Percentiles rank a stretch among this genome's conserved stretches.
phyloP scores from a whole-genome alignment of 2,113 vertebrate species.

The Merops nubicus region DNA sequence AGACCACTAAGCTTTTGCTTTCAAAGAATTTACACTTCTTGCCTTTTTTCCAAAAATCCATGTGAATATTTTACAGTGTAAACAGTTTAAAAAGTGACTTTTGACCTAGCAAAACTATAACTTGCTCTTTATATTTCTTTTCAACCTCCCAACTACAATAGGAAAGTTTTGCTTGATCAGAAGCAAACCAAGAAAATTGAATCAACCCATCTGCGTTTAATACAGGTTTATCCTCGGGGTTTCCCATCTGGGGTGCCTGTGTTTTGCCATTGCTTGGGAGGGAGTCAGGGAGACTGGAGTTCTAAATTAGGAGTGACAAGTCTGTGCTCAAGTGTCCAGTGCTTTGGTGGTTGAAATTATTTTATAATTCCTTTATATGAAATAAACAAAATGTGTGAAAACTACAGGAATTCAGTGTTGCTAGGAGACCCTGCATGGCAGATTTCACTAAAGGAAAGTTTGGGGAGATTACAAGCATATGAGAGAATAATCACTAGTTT shows the following conservation, averaged over 20 bases:
- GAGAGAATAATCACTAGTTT: neutral
- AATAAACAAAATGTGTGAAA: neutral
- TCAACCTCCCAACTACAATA: neutral
- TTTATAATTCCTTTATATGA: neutral
- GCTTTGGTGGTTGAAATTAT: neutral
- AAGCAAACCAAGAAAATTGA: neutral
- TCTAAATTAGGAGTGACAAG: neutral
- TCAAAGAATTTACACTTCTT: neutral
- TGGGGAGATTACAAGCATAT: neutral
- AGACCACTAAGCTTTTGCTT: neutral
- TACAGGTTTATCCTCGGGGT: neutral
- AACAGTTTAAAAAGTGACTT: neutral
- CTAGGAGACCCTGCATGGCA: neutral
- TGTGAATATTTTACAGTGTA: neutral
- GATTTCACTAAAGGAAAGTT: neutral
- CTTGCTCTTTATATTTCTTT: neutral
- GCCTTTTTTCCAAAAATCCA: neutral
- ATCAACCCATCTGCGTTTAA: neutral
- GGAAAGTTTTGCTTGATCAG: neutral
- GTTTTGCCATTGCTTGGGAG: neutral
- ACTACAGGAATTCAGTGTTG: neutral
- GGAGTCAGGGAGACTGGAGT: fast-evolving
- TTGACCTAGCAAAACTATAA: neutral
- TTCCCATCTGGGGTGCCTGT: neutral
- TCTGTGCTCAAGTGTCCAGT: neutral